phyloP scores from a whole-genome alignment of 2,113 vertebrate genomes.

The Alosa alosa region DNA sequence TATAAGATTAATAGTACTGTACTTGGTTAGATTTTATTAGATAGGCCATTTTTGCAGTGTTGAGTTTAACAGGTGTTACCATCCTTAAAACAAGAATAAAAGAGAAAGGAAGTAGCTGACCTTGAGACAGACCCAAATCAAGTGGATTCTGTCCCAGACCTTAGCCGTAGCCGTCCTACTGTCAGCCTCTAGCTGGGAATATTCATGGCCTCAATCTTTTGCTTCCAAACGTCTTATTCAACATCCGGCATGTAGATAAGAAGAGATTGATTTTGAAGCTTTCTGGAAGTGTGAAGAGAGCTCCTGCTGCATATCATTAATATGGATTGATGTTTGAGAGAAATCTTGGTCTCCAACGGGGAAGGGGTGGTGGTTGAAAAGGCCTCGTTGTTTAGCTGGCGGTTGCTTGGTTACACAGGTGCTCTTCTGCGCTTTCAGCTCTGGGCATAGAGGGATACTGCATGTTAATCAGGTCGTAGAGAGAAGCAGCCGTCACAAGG shows the following conservation, averaged over 20 bases:
- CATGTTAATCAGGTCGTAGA: slow-evolving; percentile 30
- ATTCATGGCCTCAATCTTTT: neutral
- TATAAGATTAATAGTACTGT: no score
- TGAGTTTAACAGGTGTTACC: neutral
- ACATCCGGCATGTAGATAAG: neutral
- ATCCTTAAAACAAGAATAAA: no score
- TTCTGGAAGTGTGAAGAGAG: neutral
- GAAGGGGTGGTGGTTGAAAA: slow-evolving; percentile 18
- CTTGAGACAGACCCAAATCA: neutral
- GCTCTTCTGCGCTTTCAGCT: slow-evolving; percentile 37
- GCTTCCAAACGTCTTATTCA: neutral
- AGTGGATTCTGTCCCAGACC: neutral
- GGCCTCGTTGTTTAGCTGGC: slow-evolving; percentile 39
- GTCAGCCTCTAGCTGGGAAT: neutral
- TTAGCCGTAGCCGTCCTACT: neutral
- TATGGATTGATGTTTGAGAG: slow-evolving; percentile 44
- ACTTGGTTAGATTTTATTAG: no score
- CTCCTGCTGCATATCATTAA: neutral
- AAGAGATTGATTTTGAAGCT: neutral
- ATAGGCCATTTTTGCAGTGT: neutral
- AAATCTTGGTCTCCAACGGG: slow-evolving; percentile 33
- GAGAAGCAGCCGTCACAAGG: neutral
- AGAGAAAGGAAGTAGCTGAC: neutral
- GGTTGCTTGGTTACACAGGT: slow-evolving; percentile 61
- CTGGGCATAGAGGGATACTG: slow-evolving; percentile 23